Evolutionary conservation across 2,113 vertebrate genomes (phyloP).

Genomic region (Lutjanus erythropterus): DNA sequence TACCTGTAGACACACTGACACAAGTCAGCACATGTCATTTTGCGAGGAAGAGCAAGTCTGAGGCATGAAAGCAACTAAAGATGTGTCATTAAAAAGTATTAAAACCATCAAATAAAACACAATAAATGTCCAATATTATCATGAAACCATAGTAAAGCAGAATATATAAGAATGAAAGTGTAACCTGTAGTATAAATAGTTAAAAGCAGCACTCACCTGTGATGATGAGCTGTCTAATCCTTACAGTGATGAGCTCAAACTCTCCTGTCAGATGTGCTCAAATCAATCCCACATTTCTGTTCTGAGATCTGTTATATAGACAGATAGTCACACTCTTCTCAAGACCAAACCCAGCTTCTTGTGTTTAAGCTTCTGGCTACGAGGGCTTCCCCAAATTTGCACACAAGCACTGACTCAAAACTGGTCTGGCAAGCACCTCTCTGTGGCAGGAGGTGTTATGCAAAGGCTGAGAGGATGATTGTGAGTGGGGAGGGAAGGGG

Average conservation of each 20-base stretch:
- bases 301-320: neutral
- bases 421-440: constrained; percentile 63
- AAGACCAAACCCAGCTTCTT: constrained; percentile 3
- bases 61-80: neutral
- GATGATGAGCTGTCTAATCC: constrained; percentile 7
- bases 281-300: constrained; percentile 9
- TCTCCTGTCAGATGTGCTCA: neutral
- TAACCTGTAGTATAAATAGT: neutral
- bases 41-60: neutral
- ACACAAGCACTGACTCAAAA: constrained; percentile 44
- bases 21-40: neutral
- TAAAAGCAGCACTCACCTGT: constrained; percentile 59
- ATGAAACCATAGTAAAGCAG: neutral
- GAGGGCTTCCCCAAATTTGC: neutral
- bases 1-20: neutral
- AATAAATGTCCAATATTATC: neutral
- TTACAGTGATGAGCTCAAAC: constrained; percentile 12
- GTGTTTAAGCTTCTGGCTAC: neutral
- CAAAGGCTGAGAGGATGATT: constrained; percentile 42
- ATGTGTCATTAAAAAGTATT: neutral
- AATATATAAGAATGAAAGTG: neutral
- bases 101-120: neutral
- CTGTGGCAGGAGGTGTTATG: constrained; percentile 41
- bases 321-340: neutral
- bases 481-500: constrained; percentile 30